Evolutionary conservation across 2,113 vertebrate species (phyloP).

Genomic region (Chionomys nivalis): DNA sequence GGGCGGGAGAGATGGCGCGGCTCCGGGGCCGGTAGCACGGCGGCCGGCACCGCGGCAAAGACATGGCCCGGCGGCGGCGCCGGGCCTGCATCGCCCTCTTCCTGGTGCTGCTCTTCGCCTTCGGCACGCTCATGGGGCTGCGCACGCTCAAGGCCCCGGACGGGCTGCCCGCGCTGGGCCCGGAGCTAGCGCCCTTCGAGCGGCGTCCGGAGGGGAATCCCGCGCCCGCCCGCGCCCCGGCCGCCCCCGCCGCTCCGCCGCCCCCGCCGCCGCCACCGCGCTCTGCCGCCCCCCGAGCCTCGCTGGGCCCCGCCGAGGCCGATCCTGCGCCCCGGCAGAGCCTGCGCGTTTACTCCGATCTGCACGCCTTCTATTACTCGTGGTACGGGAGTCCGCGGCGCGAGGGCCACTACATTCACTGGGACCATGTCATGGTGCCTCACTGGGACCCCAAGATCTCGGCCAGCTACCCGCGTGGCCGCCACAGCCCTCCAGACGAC

Average conservation of each 20-base stretch:
- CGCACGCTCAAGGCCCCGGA: conserved; percentile 91
- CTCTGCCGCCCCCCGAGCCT: conserved; percentile 67
- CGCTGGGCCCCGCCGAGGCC: conserved; percentile 78
- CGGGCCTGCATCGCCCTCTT: conserved; percentile 91
- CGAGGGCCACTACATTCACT: conserved; percentile 90
- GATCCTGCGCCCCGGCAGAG: conserved; percentile 79
- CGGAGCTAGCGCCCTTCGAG: conserved; percentile 84
- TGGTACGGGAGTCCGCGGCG: conserved; percentile 91
- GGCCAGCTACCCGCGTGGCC: conserved; percentile 92
- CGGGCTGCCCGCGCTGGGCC: conserved; percentile 90
- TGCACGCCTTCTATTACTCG: conserved; percentile 94
- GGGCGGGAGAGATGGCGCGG: conserved; percentile 63
- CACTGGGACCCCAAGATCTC: conserved; percentile 96
- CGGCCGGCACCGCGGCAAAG: conserved; percentile 63
- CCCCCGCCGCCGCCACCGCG: conserved; percentile 54
- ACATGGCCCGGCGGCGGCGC: conserved; percentile 91
- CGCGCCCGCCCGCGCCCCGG: conserved; percentile 77
- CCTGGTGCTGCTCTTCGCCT: conserved; percentile 93
- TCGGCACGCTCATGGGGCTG: conserved; percentile 94
- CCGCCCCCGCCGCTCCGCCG: conserved; percentile 87
- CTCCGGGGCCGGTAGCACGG: conserved; percentile 25
- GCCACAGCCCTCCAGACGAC: conserved; percentile 90
- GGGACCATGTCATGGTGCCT: conserved; percentile 94
- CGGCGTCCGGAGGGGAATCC: conserved; percentile 53
- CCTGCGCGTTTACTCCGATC: conserved; percentile 89